These are phyloP conservation scores for Sialis fuliginosa DNA, from an alignment of 2,888 invertebrate genomes.

Conservation along the genomic window DNA sequence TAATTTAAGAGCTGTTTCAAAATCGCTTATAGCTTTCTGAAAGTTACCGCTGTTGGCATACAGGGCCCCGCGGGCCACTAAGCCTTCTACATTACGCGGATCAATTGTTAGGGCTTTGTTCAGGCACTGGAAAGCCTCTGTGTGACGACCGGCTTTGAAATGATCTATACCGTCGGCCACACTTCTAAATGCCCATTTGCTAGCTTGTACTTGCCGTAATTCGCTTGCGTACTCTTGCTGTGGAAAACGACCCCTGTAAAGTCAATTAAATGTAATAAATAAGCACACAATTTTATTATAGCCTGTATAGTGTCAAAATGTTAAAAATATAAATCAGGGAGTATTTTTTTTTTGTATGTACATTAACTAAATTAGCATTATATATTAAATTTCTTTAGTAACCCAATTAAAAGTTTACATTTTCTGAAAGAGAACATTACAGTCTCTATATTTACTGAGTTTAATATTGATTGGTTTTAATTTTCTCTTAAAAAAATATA, in stretches of 20 bases:
- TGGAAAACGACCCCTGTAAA: slow-evolving; percentile 51
- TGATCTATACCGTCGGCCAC: slow-evolving; percentile 92
- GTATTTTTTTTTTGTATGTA: too few relatives aligned
- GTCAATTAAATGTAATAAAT: neutral
- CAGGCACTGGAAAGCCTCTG: slow-evolving; percentile 86
- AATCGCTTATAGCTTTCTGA: slow-evolving; percentile 85
- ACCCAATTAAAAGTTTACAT: too few relatives aligned
- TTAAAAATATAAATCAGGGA: too few relatives aligned
- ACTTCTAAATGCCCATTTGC: slow-evolving; percentile 80
- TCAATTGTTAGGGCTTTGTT: slow-evolving; percentile 88
- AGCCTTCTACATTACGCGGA: slow-evolving; percentile 78
- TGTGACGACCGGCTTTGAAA: slow-evolving; percentile 82
- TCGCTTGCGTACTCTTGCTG: slow-evolving; percentile 68
- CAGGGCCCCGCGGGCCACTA: slow-evolving; percentile 79
- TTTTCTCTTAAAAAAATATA: too few relatives aligned
- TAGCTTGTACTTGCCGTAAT: slow-evolving; percentile 76
- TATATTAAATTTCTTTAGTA: too few relatives aligned
- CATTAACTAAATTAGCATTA: too few relatives aligned
- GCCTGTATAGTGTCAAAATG: too few relatives aligned
- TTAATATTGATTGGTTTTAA: too few relatives aligned
- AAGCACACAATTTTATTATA: too few relatives aligned
- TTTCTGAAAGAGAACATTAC: too few relatives aligned
- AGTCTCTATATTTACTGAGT: too few relatives aligned
- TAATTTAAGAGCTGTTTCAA: slow-evolving; percentile 75
- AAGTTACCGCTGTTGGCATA: slow-evolving; percentile 90